Evolutionary conservation across 2,888 invertebrate genomes (phyloP), one percentile per base, ranked within the genome.

Genomic region (Diabrotica balteata): DNA sequence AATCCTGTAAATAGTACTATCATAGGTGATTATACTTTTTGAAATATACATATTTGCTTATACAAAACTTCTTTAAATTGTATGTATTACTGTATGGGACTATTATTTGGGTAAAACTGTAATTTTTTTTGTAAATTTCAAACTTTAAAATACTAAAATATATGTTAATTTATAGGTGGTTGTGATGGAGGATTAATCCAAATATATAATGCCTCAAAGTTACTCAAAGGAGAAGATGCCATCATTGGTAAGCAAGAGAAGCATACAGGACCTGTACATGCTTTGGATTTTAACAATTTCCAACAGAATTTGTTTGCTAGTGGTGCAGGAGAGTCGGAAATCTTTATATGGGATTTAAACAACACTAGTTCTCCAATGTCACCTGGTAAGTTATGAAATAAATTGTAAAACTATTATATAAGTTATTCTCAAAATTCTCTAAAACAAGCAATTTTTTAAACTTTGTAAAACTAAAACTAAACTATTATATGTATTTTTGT

Each of bases 291-390:
- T 77, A 98, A 97, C 85, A 93, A 93, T 0, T 97, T 93, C 76
- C 92, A 97, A 88, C 88, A 89, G 73, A 96, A 97, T 84, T 86
- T 98, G 63, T 86, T 98, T 7, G 96, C 96, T 0, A 94, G 96
- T 0, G 97, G 97, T 17, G 96, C 96, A 0, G 90, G 93, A 0
- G 96, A 97, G 72, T 96, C 96, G 32, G 97, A 98, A 87, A 96
- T 98, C 78, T 96, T 92, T 81, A 96, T 98, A 76, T 98, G 97
- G 97, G 98, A 98, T 86, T 87, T 98, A 70, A 94, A 95, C 82
- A 96, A 95, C 83, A 93, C 93, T 0, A 88, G 87, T 63, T 92
- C 91, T 64, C 96, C 97, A 7, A 97, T 97, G 94, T 93, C 95
- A 8, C 97, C 97, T 0, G 97, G 83, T 81, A 72, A 63, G 52